A percentile compares a stretch with the other conserved stretches of the same genome.
Conservation (phyloP, 2,888 invertebrate species). For the Dioctria rufipes region DNA sequence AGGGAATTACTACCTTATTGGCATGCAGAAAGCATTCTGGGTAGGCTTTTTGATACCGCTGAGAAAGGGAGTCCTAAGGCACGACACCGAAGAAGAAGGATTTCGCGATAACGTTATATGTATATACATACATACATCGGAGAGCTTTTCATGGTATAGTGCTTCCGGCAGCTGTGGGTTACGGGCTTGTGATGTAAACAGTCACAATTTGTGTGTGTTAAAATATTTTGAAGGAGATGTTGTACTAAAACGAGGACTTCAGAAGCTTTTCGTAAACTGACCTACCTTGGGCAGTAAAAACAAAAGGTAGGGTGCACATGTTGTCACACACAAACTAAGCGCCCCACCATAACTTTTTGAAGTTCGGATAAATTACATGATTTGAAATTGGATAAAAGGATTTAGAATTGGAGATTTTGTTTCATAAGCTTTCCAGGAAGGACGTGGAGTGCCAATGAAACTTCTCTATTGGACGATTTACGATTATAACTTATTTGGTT, state of each 20-base stretch:
- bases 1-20: neutral
- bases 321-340: conserved; percentile 30
- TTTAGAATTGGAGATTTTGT: conserved; percentile 1
- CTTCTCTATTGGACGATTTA: conserved; percentile 10
- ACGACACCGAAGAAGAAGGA: neutral
- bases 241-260: neutral
- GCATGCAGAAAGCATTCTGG: neutral
- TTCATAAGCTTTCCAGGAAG: conserved; percentile 9
- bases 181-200: neutral
- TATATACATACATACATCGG: neutral
- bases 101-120: conserved; percentile 15
- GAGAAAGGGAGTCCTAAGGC: neutral
- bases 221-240: neutral
- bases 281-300: conserved; percentile 33
- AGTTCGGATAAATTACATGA: neutral
- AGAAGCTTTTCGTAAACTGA: conserved; percentile 27
- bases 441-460: neutral
- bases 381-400: neutral
- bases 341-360: neutral
- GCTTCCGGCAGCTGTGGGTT: neutral
- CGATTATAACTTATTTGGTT: neutral
- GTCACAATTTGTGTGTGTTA: neutral
- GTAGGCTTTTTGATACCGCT: neutral
- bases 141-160: neutral
- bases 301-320: conserved; percentile 17